Percentiles rank a stretch among this genome's conserved stretches.
phyloP scores from a whole-genome alignment of 2,888 invertebrate genomes.

The Fabriciana adippe region DNA sequence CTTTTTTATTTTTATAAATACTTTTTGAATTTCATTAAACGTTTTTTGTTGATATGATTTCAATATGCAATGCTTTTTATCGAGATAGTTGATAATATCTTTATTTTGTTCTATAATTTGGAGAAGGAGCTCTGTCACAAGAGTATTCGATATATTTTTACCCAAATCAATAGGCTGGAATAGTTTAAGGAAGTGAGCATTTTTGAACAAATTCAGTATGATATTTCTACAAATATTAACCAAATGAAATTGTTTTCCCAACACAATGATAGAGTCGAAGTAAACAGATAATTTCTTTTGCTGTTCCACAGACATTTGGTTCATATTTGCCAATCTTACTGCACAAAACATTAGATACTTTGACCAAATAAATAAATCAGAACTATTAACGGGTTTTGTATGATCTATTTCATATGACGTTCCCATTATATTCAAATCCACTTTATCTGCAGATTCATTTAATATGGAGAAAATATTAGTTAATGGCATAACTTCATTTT shows the following conservation, averaged over 20 bases:
- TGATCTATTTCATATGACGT: constrained; percentile 53
- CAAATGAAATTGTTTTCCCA: constrained; percentile 60
- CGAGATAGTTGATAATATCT: constrained; percentile 60
- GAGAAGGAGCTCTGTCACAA: constrained; percentile 64
- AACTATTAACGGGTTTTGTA: constrained; percentile 54
- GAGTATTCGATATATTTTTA: constrained; percentile 53
- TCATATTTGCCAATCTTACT: constrained; percentile 61
- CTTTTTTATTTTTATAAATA: constrained; percentile 74
- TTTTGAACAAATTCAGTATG: constrained; percentile 62
- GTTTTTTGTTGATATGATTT: constrained; percentile 81
- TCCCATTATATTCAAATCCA: constrained; percentile 52
- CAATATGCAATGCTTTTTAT: constrained; percentile 62
- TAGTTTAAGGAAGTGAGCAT: constrained; percentile 66
- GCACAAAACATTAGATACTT: constrained; percentile 70
- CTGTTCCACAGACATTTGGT: constrained; percentile 52
- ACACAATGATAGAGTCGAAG: constrained; percentile 59
- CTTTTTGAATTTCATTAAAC: constrained; percentile 67
- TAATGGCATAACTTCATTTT: constrained; percentile 54
- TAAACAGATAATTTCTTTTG: constrained; percentile 57
- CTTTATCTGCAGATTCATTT: constrained; percentile 50
- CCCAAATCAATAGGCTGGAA: constrained; percentile 62
- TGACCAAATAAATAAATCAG: constrained; percentile 68
- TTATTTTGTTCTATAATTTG: constrained; percentile 56
- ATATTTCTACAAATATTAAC: constrained; percentile 60
- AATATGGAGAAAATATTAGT: constrained; percentile 59